Percentiles rank a stretch among this genome's conserved stretches.
Evolutionary conservation across 2,888 invertebrate species (phyloP).

Genomic region (Drosophila anomalata): DNA sequence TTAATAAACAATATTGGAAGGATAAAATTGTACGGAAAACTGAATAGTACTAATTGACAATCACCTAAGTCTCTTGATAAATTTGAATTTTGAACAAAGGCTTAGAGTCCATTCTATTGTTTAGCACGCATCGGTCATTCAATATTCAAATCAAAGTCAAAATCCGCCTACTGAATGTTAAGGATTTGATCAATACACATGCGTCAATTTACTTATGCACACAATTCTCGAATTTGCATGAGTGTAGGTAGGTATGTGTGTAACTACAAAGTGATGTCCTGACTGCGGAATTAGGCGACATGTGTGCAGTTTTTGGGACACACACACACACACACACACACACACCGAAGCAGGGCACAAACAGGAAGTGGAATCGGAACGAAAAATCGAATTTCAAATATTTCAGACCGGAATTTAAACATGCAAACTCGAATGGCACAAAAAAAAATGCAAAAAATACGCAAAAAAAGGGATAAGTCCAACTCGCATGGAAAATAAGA

Average conservation of each 20-base stretch:
- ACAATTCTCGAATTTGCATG: conserved; percentile 22
- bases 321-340: not conserved
- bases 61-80: not conserved
- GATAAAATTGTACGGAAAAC: too few relatives aligned
- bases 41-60: too few relatives aligned
- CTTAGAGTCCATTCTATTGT: not conserved
- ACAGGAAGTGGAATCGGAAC: conserved; percentile 41
- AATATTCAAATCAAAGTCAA: conserved; percentile 4
- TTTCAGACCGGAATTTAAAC: conserved; percentile 66
- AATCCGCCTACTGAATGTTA: not conserved
- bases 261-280: conserved; percentile 37
- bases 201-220: conserved; percentile 26
- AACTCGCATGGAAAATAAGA: conserved; percentile 64
- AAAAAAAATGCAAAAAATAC: not conserved
- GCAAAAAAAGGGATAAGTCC: conserved; percentile 62
- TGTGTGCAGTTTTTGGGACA: conserved; percentile 6
- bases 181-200: conserved; percentile 3
- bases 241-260: not conserved
- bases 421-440: conserved; percentile 51
- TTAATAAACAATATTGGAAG: too few relatives aligned
- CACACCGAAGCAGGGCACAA: conserved; percentile 11
- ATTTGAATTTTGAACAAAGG: not conserved
- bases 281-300: conserved; percentile 49
- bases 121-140: not conserved
- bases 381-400: conserved; percentile 69